Evolutionary conservation across 2,888 invertebrate genomes (phyloP).

Genomic region (Rotaria socialis): DNA sequence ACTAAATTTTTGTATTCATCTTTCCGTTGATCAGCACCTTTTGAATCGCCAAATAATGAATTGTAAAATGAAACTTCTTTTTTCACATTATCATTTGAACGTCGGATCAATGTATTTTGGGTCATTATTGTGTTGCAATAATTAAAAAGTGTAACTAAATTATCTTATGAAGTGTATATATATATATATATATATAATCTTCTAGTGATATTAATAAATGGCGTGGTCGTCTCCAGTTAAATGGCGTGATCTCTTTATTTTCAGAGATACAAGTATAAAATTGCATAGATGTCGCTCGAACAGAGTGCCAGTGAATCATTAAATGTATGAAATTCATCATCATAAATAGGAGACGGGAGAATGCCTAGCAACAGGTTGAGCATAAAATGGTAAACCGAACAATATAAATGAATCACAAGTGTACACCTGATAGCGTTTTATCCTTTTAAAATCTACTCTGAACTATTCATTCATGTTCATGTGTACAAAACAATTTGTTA

Average conservation of each 20-base stretch:
- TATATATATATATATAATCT: neutral
- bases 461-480: too few relatives aligned
- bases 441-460: too few relatives aligned
- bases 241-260: neutral
- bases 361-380: neutral
- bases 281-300: neutral
- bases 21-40: neutral
- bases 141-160: too few relatives aligned
- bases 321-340: neutral
- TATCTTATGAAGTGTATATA: neutral
- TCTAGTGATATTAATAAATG: neutral
- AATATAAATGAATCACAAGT: neutral
- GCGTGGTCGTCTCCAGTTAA: neutral
- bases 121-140: neutral
- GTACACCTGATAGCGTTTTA: neutral
- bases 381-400: neutral
- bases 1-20: constrained; percentile 42
- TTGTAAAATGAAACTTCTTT: neutral
- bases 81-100: neutral
- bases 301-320: neutral
- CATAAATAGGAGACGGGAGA: neutral
- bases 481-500: too few relatives aligned
- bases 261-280: neutral
- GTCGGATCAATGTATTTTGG: neutral
- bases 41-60: neutral